Evolutionary conservation across 64 coral and sea anemone species (phyloP).

Genomic region (Pachyseris speciosa): DNA sequence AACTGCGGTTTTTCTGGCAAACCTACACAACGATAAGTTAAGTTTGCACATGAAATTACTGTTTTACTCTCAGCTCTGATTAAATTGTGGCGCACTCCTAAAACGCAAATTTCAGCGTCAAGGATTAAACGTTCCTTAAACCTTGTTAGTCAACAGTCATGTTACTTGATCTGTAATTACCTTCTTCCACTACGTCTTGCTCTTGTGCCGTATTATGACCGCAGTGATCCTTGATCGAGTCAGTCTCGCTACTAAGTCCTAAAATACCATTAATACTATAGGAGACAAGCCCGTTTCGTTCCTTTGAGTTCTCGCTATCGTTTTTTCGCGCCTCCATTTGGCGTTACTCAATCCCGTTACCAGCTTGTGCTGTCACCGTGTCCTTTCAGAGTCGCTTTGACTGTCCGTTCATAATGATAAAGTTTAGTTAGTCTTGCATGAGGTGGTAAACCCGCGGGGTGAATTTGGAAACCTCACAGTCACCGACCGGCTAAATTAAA

Average conservation of each 20-base stretch:
- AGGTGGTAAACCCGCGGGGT: slow-evolving; percentile 44
- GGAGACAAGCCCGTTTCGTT: slow-evolving; percentile 38
- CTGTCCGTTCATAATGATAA: not conserved
- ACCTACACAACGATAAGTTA: not conserved
- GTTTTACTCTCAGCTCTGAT: not conserved
- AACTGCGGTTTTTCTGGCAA: not conserved
- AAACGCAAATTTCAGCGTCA: not conserved
- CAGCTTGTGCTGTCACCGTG: not conserved
- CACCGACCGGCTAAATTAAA: slow-evolving; percentile 82
- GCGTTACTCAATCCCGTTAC: not conserved
- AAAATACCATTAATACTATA: slow-evolving; percentile 87
- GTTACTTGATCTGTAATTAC: not conserved
- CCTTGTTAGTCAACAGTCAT: not conserved
- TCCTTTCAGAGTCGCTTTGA: not conserved
- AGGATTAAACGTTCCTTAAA: not conserved
- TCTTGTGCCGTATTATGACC: not conserved
- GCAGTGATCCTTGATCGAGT: not conserved
- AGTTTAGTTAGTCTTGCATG: slow-evolving; percentile 10
- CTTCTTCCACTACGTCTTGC: not conserved
- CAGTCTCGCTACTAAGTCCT: slow-evolving; percentile 39
- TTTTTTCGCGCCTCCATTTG: slow-evolving; percentile 2
- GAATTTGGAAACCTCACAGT: slow-evolving; percentile 43
- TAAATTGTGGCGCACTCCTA: not conserved
- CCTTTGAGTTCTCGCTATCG: not conserved
- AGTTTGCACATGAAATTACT: slow-evolving; percentile 11